Base-by-base conservation (phyloP, 2,888 invertebrate species). In the Drosophila leonis region DNA sequence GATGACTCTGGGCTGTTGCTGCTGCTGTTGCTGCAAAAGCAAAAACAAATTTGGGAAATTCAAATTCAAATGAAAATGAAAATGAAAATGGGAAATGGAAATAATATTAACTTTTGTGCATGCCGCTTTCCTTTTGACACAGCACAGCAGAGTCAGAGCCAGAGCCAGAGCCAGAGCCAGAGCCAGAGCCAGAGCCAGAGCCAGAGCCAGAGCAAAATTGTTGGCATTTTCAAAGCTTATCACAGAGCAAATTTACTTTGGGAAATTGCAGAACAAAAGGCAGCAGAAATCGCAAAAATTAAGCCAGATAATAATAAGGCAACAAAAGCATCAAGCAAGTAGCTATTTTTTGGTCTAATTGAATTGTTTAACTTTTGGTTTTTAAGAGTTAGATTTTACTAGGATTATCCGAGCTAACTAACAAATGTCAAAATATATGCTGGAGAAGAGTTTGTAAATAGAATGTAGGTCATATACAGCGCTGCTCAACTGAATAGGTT, bases 41-140 rank as follows among this genome's bases (percentile, higher is more conserved):
- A 49, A 46, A 62, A 63, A 42, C 29, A 63, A 42, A 59, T 49
- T 42, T 41, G 9, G 7, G 13, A 67, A 65, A 60, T 62, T 62
- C 56, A 78, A 74, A 64, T 42, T 41, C 46, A 56, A 69, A 63
- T 35, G 42, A 44, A 57, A 70, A 60, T 65, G 55, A 2, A 64
- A 51, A 55, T 64, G 56, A 3, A 48, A 79, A 71, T 68, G 62
- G 33, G 18, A 63, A 49, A 60, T 67, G 62, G 7, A 78, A 80
- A 72, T 63, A 44, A 44, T 63, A 72, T 73, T 71, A 74, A 39
- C 46, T 51, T 67, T 64, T 59, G 18, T 29, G 48, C 48, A 66
- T 33, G 62, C 42, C 29, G 27, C 33, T 65, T 67, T 18, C 18
- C 51, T 35, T 27, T 46, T 35, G 39, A 13, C 51, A 42, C 33